A percentile compares a stretch with the other conserved stretches of the same genome.
Conservation (phyloP, 2,113 vertebrate genomes). For the Entosphenus tridentatus region DNA sequence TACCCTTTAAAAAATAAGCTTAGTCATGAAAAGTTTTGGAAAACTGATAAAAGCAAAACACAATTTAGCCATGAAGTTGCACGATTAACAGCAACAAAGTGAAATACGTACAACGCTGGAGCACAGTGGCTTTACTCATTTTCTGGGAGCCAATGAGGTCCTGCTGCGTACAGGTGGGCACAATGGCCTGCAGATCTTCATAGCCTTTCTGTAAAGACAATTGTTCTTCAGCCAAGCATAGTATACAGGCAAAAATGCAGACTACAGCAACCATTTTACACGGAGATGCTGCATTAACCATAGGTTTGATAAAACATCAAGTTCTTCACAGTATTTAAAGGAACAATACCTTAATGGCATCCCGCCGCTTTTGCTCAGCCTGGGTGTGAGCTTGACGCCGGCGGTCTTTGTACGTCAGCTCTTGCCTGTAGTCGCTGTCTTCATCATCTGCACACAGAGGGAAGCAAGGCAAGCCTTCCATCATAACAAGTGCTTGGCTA, state of each 20-base stretch:
- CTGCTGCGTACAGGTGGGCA: conserved; percentile 76
- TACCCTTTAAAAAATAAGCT: too few species aligned
- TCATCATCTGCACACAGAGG: conserved; percentile 45
- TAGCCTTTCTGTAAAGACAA: conserved; percentile 61
- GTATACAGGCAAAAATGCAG: too few species aligned
- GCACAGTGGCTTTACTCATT: conserved; percentile 76
- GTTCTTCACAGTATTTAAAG: neutral
- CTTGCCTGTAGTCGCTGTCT: conserved; percentile 82
- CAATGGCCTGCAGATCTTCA: conserved; percentile 72
- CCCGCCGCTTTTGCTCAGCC: conserved; percentile 72
- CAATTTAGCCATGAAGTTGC: neutral
- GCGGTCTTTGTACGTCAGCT: conserved; percentile 51
- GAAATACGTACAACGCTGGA: conserved; percentile 66
- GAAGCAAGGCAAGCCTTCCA: conserved; percentile 13
- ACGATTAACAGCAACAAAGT: too few species aligned
- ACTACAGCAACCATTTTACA: too few species aligned
- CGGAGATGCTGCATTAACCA: neutral
- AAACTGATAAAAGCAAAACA: too few species aligned
- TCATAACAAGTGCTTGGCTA: neutral
- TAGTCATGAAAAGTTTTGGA: too few species aligned
- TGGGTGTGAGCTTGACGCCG: conserved; percentile 69
- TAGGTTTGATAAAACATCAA: neutral
- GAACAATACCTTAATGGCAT: conserved; percentile 58
- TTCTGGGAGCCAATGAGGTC: conserved; percentile 70
- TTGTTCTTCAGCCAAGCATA: too few species aligned